Base-by-base conservation (phyloP, 2,113 vertebrate genomes). In the Paramisgurnus dabryanus region DNA sequence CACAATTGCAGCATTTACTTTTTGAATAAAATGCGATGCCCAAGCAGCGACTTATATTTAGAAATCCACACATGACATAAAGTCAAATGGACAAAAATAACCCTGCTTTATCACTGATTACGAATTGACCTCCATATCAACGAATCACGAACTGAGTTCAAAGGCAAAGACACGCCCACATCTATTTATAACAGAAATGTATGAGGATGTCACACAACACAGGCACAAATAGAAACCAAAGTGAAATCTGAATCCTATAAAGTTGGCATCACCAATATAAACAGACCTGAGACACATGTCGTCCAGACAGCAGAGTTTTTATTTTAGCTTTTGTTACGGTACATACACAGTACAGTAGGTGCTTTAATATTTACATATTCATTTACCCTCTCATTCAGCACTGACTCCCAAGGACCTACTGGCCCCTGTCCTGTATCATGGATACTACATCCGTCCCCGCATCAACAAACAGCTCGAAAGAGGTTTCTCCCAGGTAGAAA, bases 401-500 rank as follows among this genome's bases (percentile, higher is more conserved):
- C 88, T 96, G 82, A 91, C 90, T 70, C 91, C 94, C 0, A 90
- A 92, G 13, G 95, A 96, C 57, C 89, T 96, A 61, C 86, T 95
- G 64, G 90, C 94, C 53, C 95, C 95, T 0, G 92, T 93, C 7
- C 89, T 96, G 40, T 96, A 95, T 88, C 95, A 96, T 0, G 95
- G 95, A 83, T 96, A 96, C 89, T 96, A 96, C 82, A 93, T 96
- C 55, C 90, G 94, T 6, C 94, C 94, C 10, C 69, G 89, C 67
- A 76, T 89, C 83, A 89, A 90, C 88, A 93, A 94, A 86, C 91
- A 91, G 87, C 87, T 92, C 86, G 93, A 93, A 76, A 83, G 92
- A 49, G 95, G 95, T 82, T 93, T 91, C 69, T 96, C 95, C 0
- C 93, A 94, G 88, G 88, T 96, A 60, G 91, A 85, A 84, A 91